Conservation (phyloP, 2,888 invertebrate genomes). For the Trichogramma evanescens region DNA sequence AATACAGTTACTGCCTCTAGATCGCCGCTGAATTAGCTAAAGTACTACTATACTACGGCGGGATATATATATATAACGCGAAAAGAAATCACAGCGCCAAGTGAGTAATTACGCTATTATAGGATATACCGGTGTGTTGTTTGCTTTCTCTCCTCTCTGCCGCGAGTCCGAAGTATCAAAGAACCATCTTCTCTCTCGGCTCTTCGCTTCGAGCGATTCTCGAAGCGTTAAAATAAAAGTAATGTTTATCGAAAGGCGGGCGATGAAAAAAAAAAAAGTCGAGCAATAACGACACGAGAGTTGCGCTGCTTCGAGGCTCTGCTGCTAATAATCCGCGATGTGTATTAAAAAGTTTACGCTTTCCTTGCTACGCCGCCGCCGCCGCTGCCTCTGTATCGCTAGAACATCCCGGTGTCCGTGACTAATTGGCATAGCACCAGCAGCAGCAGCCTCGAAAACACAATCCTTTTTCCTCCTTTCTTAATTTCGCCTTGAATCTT, state of each 20-base stretch:
- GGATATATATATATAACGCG: too few relatives aligned
- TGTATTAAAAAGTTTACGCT: constrained; percentile 17
- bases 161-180: background rate
- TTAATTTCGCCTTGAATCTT: background rate
- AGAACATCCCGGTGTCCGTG: background rate
- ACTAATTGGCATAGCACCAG: constrained; percentile 8
- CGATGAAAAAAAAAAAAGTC: background rate
- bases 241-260: background rate
- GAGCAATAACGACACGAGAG: background rate
- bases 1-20: background rate
- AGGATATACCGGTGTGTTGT: too few relatives aligned
- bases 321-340: constrained; percentile 4
- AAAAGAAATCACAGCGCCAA: too few relatives aligned
- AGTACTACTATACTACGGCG: too few relatives aligned
- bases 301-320: too few relatives aligned
- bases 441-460: too few relatives aligned
- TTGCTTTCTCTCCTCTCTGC: too few relatives aligned
- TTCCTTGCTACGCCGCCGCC: constrained; percentile 6
- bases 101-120: too few relatives aligned
- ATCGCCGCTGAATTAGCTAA: background rate
- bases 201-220: background rate
- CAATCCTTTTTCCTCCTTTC: background rate
- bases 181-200: background rate
- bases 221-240: background rate
- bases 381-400: background rate